Evolutionary conservation across 2,888 invertebrate genomes (phyloP), one percentile per base, ranked within the genome.

Genomic region (Eretmocerus hayati): DNA sequence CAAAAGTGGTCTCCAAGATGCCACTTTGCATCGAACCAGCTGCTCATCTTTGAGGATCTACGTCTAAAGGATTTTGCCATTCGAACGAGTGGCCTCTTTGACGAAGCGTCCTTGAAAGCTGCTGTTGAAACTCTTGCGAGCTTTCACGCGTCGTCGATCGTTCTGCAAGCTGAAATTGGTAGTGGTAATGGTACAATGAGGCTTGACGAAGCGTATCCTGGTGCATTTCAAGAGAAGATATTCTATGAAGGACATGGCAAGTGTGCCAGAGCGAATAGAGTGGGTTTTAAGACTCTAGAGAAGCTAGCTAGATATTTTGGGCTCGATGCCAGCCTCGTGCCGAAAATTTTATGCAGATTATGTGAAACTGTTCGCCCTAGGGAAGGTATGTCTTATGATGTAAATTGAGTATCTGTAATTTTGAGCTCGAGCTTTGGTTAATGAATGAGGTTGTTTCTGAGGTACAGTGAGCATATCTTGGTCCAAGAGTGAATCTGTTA

Each of bases 91-190:
- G 38, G 26, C 4, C 26, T 44, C 9, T 49, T 26, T 16, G 33
- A 42, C 4, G 11, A 37, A n/a, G 18, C 9, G 1, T 20, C 20
- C 0, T 4, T 49, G 6, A 36, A 16, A 16, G 4, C 47, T 9
- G 49, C 13, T 8, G 15, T 53, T 2, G 1, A 18, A 1, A 42
- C 33, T 5, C 35, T 50, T 9, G 53, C 53, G 13, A 20, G 32
- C 3, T 53, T 53, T n/a, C 53, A 53, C 38, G 49, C 53, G 9
- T 9, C 43, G n/a, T 38, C 41, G 6, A 11, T 53, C 2, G 3
- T 33, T 2, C 18, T 33, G 3, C 42, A 52, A 37, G 11, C 8
- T 2, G 20, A 13, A 2, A 11, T 46, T 3, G 48, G 30, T 6
- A 11, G 36, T 15, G 8, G 3, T 15, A n/a, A n/a, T n/a, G n/a